These are phyloP conservation scores for Psephotus haematonotus DNA, from an alignment of 2,113 vertebrate species.

Conservation along the genomic window DNA sequence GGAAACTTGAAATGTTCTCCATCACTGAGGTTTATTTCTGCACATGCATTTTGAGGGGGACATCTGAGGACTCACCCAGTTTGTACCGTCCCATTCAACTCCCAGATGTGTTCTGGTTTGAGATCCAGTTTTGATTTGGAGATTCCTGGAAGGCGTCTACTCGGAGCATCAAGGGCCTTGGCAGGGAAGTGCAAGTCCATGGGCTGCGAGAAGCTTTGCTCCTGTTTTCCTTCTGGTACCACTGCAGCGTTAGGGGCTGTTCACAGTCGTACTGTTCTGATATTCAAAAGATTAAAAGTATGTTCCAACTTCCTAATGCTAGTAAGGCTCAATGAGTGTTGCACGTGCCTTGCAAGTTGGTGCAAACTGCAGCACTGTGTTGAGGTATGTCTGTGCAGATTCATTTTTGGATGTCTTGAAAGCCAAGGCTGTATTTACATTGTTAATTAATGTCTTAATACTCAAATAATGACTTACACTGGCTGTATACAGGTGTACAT, in stretches of 20 bases:
- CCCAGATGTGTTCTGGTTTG: neutral
- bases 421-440: neutral
- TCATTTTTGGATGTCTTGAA: neutral
- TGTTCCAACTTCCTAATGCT: neutral
- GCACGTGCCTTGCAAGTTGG: neutral
- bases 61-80: neutral
- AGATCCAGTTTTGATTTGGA: neutral
- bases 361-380: neutral
- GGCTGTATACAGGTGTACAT: neutral
- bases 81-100: rapidly evolving
- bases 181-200: neutral
- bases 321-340: neutral
- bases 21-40: neutral
- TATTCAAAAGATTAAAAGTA: neutral
- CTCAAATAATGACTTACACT: neutral
- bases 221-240: neutral
- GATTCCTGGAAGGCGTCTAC: neutral
- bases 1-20: neutral
- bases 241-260: neutral
- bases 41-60: neutral
- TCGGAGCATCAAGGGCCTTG: neutral
- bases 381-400: neutral
- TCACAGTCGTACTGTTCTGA: rapidly evolving
- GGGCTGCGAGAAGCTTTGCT: neutral
- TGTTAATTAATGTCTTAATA: slow-evolving; percentile 1